These are phyloP conservation scores for Lepeophtheirus salmonis DNA, from an alignment of 1,140 invertebrate species.

Conservation along the genomic window DNA sequence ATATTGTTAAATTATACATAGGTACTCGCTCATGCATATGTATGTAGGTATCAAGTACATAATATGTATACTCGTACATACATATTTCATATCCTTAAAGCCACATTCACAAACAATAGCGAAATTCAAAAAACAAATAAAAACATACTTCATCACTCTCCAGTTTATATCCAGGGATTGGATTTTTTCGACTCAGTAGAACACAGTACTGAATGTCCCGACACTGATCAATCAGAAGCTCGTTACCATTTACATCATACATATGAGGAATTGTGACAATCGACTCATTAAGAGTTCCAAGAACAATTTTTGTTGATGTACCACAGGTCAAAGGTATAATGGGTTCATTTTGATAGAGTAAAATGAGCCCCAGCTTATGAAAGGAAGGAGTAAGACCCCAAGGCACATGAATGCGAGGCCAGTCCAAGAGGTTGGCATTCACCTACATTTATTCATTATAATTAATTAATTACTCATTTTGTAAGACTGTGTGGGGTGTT, in stretches of 20 bases:
- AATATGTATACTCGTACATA: no score
- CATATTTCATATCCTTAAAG: no score
- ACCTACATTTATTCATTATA: no score
- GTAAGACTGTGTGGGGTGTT: no score
- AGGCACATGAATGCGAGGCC: conserved; percentile 26
- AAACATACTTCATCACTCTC: conserved; percentile 16
- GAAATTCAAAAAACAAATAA: conserved; percentile 9
- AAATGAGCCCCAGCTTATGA: conserved; percentile 26
- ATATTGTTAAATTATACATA: no score
- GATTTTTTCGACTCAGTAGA: neutral
- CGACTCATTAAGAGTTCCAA: conserved; percentile 24
- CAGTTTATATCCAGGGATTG: conserved; percentile 1
- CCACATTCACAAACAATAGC: no score
- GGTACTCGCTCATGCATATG: no score
- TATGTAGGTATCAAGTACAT: no score
- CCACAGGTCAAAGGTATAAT: conserved; percentile 26
- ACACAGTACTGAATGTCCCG: neutral
- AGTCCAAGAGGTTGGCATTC: no score
- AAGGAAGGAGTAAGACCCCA: conserved; percentile 27
- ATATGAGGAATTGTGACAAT: conserved; percentile 25
- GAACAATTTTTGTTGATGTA: conserved; percentile 23
- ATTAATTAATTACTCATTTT: no score
- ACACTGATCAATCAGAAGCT: conserved; percentile 21
- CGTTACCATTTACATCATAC: conserved; percentile 23
- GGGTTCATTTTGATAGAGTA: conserved; percentile 25